These are phyloP conservation scores for Sabellastarte sp. DNA, from an alignment of 2,888 invertebrate species.

Conservation along the genomic window DNA sequence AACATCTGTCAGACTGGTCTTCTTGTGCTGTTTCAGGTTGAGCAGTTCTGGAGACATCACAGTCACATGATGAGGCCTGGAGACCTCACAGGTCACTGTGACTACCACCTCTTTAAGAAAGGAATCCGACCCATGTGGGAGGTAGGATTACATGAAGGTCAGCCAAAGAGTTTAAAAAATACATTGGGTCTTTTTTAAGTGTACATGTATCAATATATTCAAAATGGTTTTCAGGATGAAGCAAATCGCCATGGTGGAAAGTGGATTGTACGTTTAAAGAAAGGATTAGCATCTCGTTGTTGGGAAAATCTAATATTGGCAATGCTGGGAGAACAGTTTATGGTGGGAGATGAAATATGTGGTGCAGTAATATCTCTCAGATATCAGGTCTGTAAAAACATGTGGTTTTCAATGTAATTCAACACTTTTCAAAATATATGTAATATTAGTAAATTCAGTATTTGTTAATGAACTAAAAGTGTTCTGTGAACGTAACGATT, in stretches of 20 bases:
- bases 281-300: conserved; percentile 90
- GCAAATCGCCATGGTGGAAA: conserved; percentile 96
- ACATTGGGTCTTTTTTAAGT: background rate
- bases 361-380: conserved; percentile 94
- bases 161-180: too few species aligned
- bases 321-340: conserved; percentile 97
- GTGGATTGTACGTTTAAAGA: conserved; percentile 94
- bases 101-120: conserved; percentile 95
- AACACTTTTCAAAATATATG: too few species aligned
- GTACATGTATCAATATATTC: conserved; percentile 1
- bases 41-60: conserved; percentile 97
- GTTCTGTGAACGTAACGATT: too few species aligned
- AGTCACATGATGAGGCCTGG: conserved; percentile 86
- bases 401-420: too few species aligned
- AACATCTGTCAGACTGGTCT: too few species aligned
- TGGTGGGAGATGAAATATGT: conserved; percentile 97
- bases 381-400: conserved; percentile 76
- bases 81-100: conserved; percentile 84
- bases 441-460: too few species aligned
- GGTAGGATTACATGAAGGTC: too few species aligned
- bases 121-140: conserved; percentile 99
- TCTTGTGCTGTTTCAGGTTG: conserved; percentile 66
- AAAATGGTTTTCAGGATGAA: conserved; percentile 68
- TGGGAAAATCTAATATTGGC: conserved; percentile 99
- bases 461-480: too few species aligned